phyloP scores from a whole-genome alignment of 2,888 invertebrate species.

The Oxyteleia sp. region DNA sequence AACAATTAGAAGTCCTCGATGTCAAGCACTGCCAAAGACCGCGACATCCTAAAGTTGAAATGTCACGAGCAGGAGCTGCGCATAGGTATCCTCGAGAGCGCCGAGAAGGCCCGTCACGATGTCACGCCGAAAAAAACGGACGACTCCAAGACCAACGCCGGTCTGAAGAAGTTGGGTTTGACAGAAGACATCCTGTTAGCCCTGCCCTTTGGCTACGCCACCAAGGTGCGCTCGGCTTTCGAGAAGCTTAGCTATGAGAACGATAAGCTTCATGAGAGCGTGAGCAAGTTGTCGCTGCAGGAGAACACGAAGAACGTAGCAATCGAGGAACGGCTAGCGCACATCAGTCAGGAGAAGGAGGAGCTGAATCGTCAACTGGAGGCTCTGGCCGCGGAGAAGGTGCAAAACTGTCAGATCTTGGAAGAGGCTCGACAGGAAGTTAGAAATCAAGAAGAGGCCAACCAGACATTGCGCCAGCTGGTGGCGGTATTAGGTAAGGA shows the following conservation, averaged over 20 bases:
- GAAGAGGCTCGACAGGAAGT: no score
- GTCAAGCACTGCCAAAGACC: conserved; percentile 2
- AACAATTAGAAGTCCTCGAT: no score
- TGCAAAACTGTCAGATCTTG: no score
- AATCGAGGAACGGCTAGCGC: not conserved
- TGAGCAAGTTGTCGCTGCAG: no score
- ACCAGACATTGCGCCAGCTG: not conserved
- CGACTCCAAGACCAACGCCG: conserved; percentile 18
- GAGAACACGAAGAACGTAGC: no score
- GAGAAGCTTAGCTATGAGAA: conserved; percentile 59
- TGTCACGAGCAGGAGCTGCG: conserved; percentile 29
- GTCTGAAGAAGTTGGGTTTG: conserved; percentile 44
- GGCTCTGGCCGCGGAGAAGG: no score
- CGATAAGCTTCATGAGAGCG: conserved; percentile 42
- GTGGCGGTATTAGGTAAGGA: conserved; percentile 26
- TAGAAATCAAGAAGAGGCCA: no score
- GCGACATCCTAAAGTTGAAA: conserved; percentile 30
- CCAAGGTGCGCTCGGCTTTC: conserved; percentile 53
- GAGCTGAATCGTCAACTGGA: no score
- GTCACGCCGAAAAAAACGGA: conserved; percentile 4
- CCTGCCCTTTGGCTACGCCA: conserved; percentile 53
- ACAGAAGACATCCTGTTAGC: conserved; percentile 51
- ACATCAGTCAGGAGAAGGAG: conserved; percentile 32
- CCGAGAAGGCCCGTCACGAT: conserved; percentile 21
- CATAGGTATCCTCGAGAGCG: conserved; percentile 28